A percentile compares a stretch with the other conserved stretches of the same genome.
phyloP scores from a whole-genome alignment of 2,797 vertebrate genomes.

The Megalops cyprinoides region DNA sequence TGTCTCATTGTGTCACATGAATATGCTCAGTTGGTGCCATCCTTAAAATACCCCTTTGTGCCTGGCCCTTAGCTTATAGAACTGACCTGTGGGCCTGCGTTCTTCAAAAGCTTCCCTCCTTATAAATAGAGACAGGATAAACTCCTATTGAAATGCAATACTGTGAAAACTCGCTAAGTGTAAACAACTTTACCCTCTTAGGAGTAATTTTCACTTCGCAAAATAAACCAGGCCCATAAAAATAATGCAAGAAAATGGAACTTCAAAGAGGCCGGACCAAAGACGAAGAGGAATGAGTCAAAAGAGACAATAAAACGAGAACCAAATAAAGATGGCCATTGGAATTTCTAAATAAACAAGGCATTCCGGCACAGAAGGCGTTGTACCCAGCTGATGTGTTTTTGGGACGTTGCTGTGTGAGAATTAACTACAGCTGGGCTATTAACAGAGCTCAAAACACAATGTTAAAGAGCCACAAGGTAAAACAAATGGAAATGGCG shows the following conservation, averaged over 20 bases:
- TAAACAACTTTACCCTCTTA: constrained; percentile 53
- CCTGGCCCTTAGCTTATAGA: constrained; percentile 35
- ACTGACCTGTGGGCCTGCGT: constrained; percentile 46
- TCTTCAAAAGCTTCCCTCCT: constrained; percentile 35
- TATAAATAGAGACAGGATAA: constrained; percentile 50
- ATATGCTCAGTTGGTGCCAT: neutral
- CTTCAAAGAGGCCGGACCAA: constrained; percentile 49
- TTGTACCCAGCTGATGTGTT: constrained; percentile 29
- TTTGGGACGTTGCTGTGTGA: constrained; percentile 21
- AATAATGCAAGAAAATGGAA: constrained; percentile 50
- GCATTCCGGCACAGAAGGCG: constrained; percentile 35
- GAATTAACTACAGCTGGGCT: constrained; percentile 26
- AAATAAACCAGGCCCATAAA: constrained; percentile 52
- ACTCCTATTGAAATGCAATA: constrained; percentile 55
- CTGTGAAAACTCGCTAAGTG: constrained; percentile 50
- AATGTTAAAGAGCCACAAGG: neutral
- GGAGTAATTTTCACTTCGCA: constrained; percentile 53
- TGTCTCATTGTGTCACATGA: neutral
- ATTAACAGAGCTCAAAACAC: constrained; percentile 34
- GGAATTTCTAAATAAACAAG: constrained; percentile 37
- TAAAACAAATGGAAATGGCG: neutral
- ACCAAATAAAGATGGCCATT: constrained; percentile 44
- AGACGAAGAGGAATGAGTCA: constrained; percentile 38
- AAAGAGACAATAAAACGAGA: constrained; percentile 49
- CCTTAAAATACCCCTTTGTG: constrained; percentile 31